Evolutionary conservation across 2,113 vertebrate species (phyloP), one percentile per base, ranked within the genome.

Genomic region (Gallinago paraguaiae): DNA sequence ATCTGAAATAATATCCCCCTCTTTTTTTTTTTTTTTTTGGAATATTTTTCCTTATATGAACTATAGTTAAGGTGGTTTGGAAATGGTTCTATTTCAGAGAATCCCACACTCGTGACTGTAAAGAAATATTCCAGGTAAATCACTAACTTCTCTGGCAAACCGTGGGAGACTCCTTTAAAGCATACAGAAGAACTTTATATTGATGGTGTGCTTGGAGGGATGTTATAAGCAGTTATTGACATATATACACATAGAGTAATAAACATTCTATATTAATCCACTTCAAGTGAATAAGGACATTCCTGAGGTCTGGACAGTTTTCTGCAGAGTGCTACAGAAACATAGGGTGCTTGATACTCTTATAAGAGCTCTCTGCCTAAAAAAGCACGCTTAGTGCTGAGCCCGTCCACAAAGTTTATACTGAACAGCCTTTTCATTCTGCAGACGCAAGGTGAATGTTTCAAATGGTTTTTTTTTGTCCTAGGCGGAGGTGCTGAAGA

Each of bases 231-330:
- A 79, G 10, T 77, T 82, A 74, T n/a, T 82, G 70, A 80, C 39
- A 77, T 46, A 59, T 10, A 43, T 28, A 60, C 25, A 80, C 7
- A 43, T 8, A 60, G 15, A 85, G 75, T 64, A 78, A 91, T 83
- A 91, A 75, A 61, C 43, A 35, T 54, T 20, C 23, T 83, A 17
- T 74, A 56, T 67, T 83, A 78, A 64, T 33, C 4, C 33, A 51
- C 37, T 88, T 88, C 65, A 65, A 61, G 7, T 61, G 65, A 94
- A 76, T 74, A 82, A 74, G 80, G 19, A 50, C 8, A 17, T 63
- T 82, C 79, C 84, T 91, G 86, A 86, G 33, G 37, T 88, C 69
- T 94, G 83, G 30, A 46, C 30, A 54, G 31, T 25, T 76, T 93
- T 92, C 60, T 88, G 23, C 28, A 64, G 65, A 67, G 54, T 31